Base-by-base conservation (phyloP, 92 coral and sea anemone species). In the Metridium senile region DNA sequence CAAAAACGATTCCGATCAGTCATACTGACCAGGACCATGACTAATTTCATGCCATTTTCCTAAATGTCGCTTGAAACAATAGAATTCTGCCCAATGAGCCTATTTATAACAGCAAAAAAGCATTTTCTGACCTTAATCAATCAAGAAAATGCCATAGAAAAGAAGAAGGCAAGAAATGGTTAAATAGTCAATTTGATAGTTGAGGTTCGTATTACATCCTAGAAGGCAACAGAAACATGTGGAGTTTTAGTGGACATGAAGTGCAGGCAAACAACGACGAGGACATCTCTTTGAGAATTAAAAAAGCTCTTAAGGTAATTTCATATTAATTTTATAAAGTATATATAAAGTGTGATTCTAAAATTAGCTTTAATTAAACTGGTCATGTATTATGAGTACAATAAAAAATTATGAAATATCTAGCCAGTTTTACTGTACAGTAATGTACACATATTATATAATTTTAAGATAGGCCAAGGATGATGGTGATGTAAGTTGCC, bases 271-370 rank as follows among this genome's bases (percentile, higher is more conserved):
- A 19, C 22, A 29, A 6, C 4, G 34, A 63, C 1, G 43, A 63
- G 1, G 18, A 17, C 33, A 63, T 4, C 8, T 11, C 28, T 3
- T 11, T 30, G 46, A 66, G 16, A 22, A 66, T 66, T 32, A 46
- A 43, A 66, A 66, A 43, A 66, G 46, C 71, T 4, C 71, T 66
- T 33, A 66, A 66, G 71, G 71, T 66, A 59, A 6, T 59, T 59
- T 10, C 18, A 26, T 22, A 22, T 59, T 10, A 22, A 9, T 54
- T 10, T 26, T 59, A 9, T 22, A 7, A 2, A 8, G 66, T 59
- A 54, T 54, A 54, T 54, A 3, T 54, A 2, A 9, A 54, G 33
- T 26, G 3, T 1, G 3, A 1, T 59, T 59, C 7, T 9, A 2
- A 10, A 30, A 59, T 10, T 1, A 59, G 33, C 3, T 1, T 22